phyloP scores from a whole-genome alignment of 2,888 invertebrate species.

The Machimus rusticus region DNA sequence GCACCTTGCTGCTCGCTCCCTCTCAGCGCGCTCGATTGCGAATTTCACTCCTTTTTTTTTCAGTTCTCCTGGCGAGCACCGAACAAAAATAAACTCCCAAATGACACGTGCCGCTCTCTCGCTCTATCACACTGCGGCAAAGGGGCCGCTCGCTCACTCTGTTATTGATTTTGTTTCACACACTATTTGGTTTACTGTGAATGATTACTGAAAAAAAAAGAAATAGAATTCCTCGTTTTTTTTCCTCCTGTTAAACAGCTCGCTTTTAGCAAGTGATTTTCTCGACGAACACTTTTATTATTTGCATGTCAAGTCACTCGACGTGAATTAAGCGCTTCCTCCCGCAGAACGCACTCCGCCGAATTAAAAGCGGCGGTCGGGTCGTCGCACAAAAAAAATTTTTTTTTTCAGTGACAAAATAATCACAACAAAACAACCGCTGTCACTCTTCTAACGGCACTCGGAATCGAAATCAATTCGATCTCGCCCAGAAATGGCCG shows the following conservation, averaged over 20 bases:
- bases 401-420: too few species aligned
- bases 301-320: not conserved
- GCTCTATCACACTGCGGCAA: not conserved
- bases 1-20: not conserved
- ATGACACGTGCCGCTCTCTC: not conserved
- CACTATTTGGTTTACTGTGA: constrained; percentile 38
- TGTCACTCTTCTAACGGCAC: not conserved
- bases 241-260: not conserved
- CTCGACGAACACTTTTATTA: not conserved
- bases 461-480: not conserved
- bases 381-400: too few species aligned
- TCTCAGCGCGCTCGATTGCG: not conserved
- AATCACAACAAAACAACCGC: not conserved
- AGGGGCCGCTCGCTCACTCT: not conserved
- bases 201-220: constrained; percentile 16
- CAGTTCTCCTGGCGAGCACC: not conserved
- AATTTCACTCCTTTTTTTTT: constrained; percentile 14
- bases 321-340: not conserved
- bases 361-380: not conserved
- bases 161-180: constrained; percentile 36
- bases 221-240: not conserved
- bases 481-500: not conserved
- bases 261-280: not conserved
- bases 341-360: not conserved
- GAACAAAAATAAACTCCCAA: constrained; percentile 36